Evolutionary conservation across 2,888 invertebrate species (phyloP).

Genomic region (Dasysyrphus albostriatus): DNA sequence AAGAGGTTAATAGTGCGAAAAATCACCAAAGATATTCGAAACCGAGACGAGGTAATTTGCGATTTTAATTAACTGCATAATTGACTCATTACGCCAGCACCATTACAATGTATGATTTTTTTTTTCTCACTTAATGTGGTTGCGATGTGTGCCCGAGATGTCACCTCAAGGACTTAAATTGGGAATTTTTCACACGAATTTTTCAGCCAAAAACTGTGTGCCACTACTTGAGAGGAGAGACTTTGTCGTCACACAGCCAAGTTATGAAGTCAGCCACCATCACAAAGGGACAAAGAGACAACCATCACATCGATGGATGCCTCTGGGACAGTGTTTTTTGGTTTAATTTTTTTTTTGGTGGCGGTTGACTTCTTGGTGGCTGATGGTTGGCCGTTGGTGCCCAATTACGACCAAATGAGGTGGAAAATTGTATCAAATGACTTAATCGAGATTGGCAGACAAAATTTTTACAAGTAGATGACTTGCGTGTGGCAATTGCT

Average conservation of each 20-base stretch:
- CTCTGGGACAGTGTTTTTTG: slow-evolving; percentile 35
- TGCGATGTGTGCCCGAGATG: slow-evolving; percentile 31
- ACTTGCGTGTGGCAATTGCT: slow-evolving; percentile 84
- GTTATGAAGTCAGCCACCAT: slow-evolving; percentile 31
- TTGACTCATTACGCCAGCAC: slow-evolving; percentile 65
- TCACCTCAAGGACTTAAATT: slow-evolving; percentile 72
- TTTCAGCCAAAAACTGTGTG: slow-evolving; percentile 77
- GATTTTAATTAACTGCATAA: slow-evolving; percentile 73
- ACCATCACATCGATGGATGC: slow-evolving; percentile 48
- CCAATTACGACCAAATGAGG: slow-evolving; percentile 84
- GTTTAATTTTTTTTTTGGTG: slow-evolving; percentile 30
- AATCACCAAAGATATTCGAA: slow-evolving; percentile 66
- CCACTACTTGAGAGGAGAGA: slow-evolving; percentile 56
- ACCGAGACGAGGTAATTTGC: slow-evolving; percentile 62
- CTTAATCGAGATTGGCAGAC: slow-evolving; percentile 78
- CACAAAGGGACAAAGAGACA: slow-evolving; percentile 43
- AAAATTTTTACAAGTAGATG: slow-evolving; percentile 81
- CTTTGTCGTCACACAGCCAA: slow-evolving; percentile 37
- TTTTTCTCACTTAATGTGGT: slow-evolving; percentile 4
- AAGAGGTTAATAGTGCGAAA: slow-evolving; percentile 67
- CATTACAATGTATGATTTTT: slow-evolving; percentile 13
- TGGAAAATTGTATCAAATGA: slow-evolving; percentile 84
- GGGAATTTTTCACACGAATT: slow-evolving; percentile 82
- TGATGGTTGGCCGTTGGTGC: slow-evolving; percentile 80
- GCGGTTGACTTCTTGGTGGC: slow-evolving; percentile 72